These are phyloP conservation scores for Physocephala rufipes DNA, from an alignment of 2,888 invertebrate species.

Conservation along the genomic window DNA sequence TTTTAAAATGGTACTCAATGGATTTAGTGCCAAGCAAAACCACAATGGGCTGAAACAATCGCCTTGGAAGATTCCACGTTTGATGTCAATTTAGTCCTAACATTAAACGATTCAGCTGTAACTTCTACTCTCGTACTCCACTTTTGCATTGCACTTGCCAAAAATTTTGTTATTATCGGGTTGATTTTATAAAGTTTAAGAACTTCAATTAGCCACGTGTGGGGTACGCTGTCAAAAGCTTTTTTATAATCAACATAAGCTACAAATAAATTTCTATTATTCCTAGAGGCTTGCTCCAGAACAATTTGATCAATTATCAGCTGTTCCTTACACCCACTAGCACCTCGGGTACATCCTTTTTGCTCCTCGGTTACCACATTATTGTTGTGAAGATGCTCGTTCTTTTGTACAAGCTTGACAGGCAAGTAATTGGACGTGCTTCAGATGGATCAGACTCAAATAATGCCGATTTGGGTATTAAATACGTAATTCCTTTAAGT, in stretches of 20 bases:
- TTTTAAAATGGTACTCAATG: neutral
- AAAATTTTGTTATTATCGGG: neutral
- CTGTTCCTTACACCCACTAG: conserved; percentile 38
- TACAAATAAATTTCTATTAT: conserved; percentile 23
- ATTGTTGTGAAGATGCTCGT: conserved; percentile 3
- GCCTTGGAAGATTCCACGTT: conserved; percentile 5
- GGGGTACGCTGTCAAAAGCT: conserved; percentile 1
- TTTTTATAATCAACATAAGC: conserved; percentile 24
- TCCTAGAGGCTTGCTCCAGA: conserved; percentile 26
- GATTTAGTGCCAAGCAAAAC: neutral
- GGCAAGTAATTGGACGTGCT: conserved; percentile 35
- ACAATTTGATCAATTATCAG: conserved; percentile 28
- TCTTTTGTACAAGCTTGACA: conserved; percentile 32
- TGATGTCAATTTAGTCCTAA: neutral
- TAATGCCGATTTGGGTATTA: conserved; percentile 1
- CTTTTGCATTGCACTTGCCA: neutral
- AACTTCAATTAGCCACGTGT: conserved; percentile 5
- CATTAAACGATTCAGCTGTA: neutral
- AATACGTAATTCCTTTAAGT: conserved; percentile 18
- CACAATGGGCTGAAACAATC: neutral
- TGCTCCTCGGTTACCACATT: conserved; percentile 35
- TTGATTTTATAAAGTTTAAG: neutral
- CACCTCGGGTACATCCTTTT: conserved; percentile 33
- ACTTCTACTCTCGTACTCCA: neutral
- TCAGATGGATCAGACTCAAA: conserved; percentile 12